Evolutionary conservation across 2,888 invertebrate genomes (phyloP), one percentile per base, ranked within the genome.

Genomic region (Peribatodes rhomboidaria): DNA sequence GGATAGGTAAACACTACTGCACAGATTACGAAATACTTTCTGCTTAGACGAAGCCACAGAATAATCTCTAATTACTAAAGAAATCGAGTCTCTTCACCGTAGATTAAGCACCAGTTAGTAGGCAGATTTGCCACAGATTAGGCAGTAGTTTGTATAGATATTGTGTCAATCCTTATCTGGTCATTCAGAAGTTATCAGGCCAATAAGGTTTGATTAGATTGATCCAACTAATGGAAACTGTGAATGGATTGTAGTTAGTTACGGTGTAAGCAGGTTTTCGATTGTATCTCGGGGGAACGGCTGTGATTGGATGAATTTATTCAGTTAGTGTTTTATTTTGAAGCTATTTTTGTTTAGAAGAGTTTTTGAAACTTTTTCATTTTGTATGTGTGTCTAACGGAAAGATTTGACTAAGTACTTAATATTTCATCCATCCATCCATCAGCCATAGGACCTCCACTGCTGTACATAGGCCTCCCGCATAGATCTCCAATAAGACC

Each of bases 121-220:
- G 42, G 35, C 6, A 50, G 33, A 8, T 49, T 33, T 33, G n/a
- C 35, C 13, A 35, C 20, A 50, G 50, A 35, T 20, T 20, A 8
- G 18, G 2, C n/a, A 14, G 13, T 14, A 50, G 50, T 50, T 37
- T 13, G 7, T 50, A 20, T 7, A 16, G 50, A 50, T 50, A 50
- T 61, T 58, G 57, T 54, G 58, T 55, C 53, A 54, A 41, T 54
- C 42, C 35, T 61, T 66, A 66, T 61, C 65, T 41, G 65, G 46
- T 54, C 65, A 37, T 66, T 66, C 16, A 13, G 49, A 61, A 61
- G 27, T 61, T 66, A 66, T 61, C 61, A 47, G 18, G 16, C 41
- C 65, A 61, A 58, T 66, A 57, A 61, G 52, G 56, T 64, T 64
- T 55, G 59, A 64, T 64, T 59, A 64, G 59, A 59, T 64, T 49